These are phyloP conservation scores for Agrotis clavis DNA, from an alignment of 2,888 invertebrate species.

Conservation along the genomic window DNA sequence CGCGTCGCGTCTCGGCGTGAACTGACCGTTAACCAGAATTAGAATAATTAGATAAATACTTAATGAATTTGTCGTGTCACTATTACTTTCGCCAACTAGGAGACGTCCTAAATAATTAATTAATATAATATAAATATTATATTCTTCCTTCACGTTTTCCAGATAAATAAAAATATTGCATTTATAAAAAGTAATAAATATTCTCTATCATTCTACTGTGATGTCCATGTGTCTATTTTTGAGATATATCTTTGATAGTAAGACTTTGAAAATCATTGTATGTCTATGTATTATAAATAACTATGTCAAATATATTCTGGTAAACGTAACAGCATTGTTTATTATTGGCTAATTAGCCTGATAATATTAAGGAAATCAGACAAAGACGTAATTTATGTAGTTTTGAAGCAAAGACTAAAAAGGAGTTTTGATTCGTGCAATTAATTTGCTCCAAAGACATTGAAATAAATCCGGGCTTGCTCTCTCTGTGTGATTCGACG, in stretches of 20 bases:
- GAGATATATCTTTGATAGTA: slow-evolving; percentile 50
- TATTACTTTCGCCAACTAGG: background rate
- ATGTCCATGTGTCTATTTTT: slow-evolving; percentile 48
- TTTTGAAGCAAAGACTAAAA: too few relatives aligned
- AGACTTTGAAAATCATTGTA: slow-evolving; percentile 35
- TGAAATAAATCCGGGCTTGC: too few relatives aligned
- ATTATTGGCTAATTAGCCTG: slow-evolving; percentile 14
- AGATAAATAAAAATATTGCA: slow-evolving; percentile 35
- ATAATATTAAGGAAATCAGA: too few relatives aligned
- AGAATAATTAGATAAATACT: background rate
- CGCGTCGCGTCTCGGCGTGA: too few relatives aligned
- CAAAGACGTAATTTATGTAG: too few relatives aligned
- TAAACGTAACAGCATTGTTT: slow-evolving; percentile 23
- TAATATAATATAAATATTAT: background rate
- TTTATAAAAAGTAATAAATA: slow-evolving; percentile 24
- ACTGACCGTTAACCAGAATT: background rate
- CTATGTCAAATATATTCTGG: slow-evolving; percentile 42
- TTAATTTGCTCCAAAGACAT: too few relatives aligned
- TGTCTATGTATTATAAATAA: slow-evolving; percentile 37
- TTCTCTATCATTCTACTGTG: slow-evolving; percentile 39
- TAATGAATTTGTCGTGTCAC: slow-evolving; percentile 12
- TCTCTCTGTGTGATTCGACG: too few relatives aligned
- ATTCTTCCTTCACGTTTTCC: slow-evolving; percentile 15
- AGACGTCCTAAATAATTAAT: background rate
- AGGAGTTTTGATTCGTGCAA: too few relatives aligned